These are phyloP conservation scores for Deilephila elpenor DNA, from an alignment of 2,888 invertebrate species.

Conservation along the genomic window DNA sequence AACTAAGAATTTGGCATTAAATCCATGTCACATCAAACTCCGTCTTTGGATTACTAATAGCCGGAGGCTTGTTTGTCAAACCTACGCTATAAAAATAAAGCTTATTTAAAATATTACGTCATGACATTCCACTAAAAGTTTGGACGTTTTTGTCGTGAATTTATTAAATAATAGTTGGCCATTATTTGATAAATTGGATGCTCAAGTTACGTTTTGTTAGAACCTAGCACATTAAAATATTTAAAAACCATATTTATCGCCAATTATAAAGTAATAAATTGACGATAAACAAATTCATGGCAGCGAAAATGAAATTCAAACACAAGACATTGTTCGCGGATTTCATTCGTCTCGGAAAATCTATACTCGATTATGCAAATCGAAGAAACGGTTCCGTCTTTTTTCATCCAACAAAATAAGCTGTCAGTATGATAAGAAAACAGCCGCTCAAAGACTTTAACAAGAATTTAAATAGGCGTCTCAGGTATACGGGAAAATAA, in stretches of 20 bases:
- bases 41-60: too few relatives aligned
- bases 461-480: slow-evolving; percentile 42
- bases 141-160: too few relatives aligned
- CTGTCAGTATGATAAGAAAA: slow-evolving; percentile 29
- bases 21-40: too few relatives aligned
- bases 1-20: too few relatives aligned
- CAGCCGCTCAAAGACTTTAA: slow-evolving; percentile 37
- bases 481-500: slow-evolving; percentile 42
- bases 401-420: slow-evolving; percentile 38
- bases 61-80: too few relatives aligned
- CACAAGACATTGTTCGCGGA: slow-evolving; percentile 28
- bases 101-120: too few relatives aligned
- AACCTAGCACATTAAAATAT: too few relatives aligned
- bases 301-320: slow-evolving; percentile 32
- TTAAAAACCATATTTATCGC: background rate
- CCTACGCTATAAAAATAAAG: too few relatives aligned
- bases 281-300: slow-evolving; percentile 20
- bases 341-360: slow-evolving; percentile 36
- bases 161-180: too few relatives aligned
- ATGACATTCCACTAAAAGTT: too few relatives aligned
- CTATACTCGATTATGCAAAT: slow-evolving; percentile 47
- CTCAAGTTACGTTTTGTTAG: too few relatives aligned
- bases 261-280: background rate
- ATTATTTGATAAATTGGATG: too few relatives aligned
- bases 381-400: slow-evolving; percentile 38